Evolutionary conservation across 2,888 invertebrate species (phyloP), one percentile per base, ranked within the genome.

Genomic region (Koerneria pararmatus): DNA sequence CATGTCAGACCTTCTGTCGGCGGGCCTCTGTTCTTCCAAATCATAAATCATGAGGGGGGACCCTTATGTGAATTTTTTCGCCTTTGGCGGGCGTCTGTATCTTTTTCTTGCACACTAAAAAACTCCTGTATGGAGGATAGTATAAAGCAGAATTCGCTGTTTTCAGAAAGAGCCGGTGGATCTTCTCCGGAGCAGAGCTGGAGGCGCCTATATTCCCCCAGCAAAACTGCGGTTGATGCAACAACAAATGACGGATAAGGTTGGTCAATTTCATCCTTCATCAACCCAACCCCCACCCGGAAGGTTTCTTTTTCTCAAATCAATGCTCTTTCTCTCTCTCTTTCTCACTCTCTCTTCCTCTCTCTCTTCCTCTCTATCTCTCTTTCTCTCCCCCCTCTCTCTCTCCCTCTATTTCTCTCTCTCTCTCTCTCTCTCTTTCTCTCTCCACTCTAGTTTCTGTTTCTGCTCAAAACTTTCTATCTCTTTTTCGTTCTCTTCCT

Each of bases 141-240:
- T n/a, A n/a, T n/a, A n/a, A n/a, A n/a, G n/a, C n/a, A n/a, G n/a
- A n/a, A n/a, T n/a, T n/a, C n/a, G n/a, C n/a, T 46, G 8, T 11
- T 73, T 76, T 64, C 22, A 71, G 57, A 67, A 74, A 56, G 71
- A 71, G 19, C 65, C 70, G 29, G 65, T 67, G 29, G 73, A 74
- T 69, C 49, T 76, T 34, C 64, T 76, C 35, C 60, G 77, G 56
- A 74, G 72, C 11, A 68, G 72, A 29, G 77, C 82, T 32, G 80
- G 80, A 34, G 83, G 83, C 41, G 97, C 97, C 3, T 99, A 98
- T 80, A 98, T 99, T 79, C 98, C 98, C 0, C 98, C 97, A 0
- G 97, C 97, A 0, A 93, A 91, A 82, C 86, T 98, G 49, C 88
- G 91, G 29, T 88, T 95, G 89, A 92, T 97, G 92, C 95, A 97